Percentiles rank a stretch among this genome's conserved stretches.
These are phyloP conservation scores for Orthosia gracilis DNA, from an alignment of 2,888 invertebrate species.

Conservation along the genomic window DNA sequence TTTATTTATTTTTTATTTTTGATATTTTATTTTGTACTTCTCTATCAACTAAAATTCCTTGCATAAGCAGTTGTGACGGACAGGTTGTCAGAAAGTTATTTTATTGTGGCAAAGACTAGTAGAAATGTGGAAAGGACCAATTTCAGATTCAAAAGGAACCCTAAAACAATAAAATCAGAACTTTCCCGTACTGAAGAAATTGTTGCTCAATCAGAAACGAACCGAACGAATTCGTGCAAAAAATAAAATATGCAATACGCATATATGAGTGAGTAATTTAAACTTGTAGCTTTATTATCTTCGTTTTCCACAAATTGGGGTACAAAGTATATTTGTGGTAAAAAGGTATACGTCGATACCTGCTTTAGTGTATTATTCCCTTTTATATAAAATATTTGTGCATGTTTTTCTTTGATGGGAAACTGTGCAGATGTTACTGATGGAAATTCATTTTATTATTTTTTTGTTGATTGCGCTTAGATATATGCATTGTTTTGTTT, in stretches of 20 bases:
- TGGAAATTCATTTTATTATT: conserved; percentile 35
- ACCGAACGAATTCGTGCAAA: conserved; percentile 34
- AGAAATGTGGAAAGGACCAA: neutral
- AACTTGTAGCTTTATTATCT: conserved; percentile 30
- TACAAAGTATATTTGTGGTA: conserved; percentile 29
- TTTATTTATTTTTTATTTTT: too few relatives aligned
- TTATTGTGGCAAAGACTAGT: neutral
- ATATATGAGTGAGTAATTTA: conserved; percentile 54
- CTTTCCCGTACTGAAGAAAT: conserved; percentile 28
- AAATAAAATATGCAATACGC: conserved; percentile 58
- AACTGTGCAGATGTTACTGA: conserved; percentile 40
- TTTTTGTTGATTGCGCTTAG: conserved; percentile 7
- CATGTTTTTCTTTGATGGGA: conserved; percentile 31
- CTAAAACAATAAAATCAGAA: conserved; percentile 22
- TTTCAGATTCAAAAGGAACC: conserved; percentile 6
- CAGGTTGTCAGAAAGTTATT: too few relatives aligned
- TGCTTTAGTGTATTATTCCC: conserved; percentile 26
- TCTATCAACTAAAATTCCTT: too few relatives aligned
- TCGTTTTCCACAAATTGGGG: conserved; percentile 40
- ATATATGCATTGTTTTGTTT: neutral
- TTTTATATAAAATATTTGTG: conserved; percentile 41
- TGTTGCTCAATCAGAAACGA: conserved; percentile 51
- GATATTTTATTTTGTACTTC: too few relatives aligned
- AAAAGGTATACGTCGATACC: conserved; percentile 15
- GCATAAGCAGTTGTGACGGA: too few relatives aligned